Evolutionary conservation across 2,888 invertebrate species (phyloP).

Genomic region (Ashinkailepas kermadecensis): DNA sequence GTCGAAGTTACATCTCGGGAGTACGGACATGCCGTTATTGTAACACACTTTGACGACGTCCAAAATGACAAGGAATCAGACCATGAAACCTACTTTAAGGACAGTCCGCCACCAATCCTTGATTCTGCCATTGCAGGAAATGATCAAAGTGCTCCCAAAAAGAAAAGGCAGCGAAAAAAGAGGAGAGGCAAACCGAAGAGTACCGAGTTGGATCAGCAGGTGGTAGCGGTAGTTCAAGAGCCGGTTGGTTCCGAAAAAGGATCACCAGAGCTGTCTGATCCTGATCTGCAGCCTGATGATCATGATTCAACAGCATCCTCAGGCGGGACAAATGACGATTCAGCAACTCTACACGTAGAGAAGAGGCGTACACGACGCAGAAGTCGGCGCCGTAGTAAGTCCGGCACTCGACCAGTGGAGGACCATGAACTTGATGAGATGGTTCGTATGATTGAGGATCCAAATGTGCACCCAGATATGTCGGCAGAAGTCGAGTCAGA

Average conservation of each 20-base stretch:
- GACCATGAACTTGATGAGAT: background rate
- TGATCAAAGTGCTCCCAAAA: background rate
- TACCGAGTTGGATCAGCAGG: background rate
- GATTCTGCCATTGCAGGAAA: background rate
- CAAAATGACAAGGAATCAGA: slow-evolving; percentile 3
- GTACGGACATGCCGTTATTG: background rate
- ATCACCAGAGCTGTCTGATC: background rate
- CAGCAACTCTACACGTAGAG: background rate
- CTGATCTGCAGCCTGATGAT: background rate
- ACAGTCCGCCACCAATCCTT: background rate
- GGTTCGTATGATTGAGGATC: background rate
- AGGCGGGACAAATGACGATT: background rate
- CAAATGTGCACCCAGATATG: background rate
- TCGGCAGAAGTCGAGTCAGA: background rate
- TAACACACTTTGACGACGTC: background rate
- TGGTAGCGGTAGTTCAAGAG: background rate
- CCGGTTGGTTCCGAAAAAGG: background rate
- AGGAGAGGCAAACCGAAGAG: background rate
- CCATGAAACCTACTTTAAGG: slow-evolving; percentile 13
- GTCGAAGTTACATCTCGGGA: background rate
- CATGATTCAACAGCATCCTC: background rate
- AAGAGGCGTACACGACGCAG: background rate
- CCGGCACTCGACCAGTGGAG: background rate
- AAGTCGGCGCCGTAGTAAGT: background rate
- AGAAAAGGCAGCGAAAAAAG: background rate